Evolutionary conservation across 2,888 invertebrate genomes (phyloP), one percentile per base, ranked within the genome.

Genomic region (Synergus umbraculus): DNA sequence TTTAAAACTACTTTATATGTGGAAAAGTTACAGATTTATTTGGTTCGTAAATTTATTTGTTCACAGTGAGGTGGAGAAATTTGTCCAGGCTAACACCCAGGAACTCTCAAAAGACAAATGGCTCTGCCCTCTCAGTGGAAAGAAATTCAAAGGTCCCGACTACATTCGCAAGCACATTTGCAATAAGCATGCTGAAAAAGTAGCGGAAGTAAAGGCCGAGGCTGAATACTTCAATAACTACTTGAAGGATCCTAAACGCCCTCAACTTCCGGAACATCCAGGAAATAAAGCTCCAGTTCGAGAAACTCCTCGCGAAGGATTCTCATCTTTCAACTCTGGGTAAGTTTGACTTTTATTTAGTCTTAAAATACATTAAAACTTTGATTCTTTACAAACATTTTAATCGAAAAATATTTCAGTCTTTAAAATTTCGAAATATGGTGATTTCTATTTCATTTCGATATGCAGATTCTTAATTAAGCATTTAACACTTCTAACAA

Each of bases 151-250:
- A 92, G 96, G 99, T 0, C 99, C 99, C 0, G 99, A 99, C 92
- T 99, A 99, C 92, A 98, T 99, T 46, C 95, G 98, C 82, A 99
- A 99, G 91, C 99, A 99, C 92, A 98, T 99, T 84, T 97, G 98
- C 90, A 99, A 99, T 92, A 99, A 99, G 90, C 99, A 99, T 90
- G 96, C 93, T 0, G 99, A 99, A 89, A 99, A 99, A 93, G 96
- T 99, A 65, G 98, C 99, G 60, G 99, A 99, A 93, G 99, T 99
- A 1, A 97, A 97, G 84, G 97, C 98, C 89, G 99, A 99, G 93
- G 99, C 98, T 79, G 95, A 97, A 88, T 99, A 98, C 93, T 99
- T 99, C 93, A 99, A 99, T 93, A 98, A 98, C 92, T 99, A 99
- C 93, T 93, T 97, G 87, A 95, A 96, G 86, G 99, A 99, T 93